Percentiles rank a stretch among this genome's conserved stretches.
phyloP scores from a whole-genome alignment of 2,797 vertebrate genomes.

The Salarias fasciatus region DNA sequence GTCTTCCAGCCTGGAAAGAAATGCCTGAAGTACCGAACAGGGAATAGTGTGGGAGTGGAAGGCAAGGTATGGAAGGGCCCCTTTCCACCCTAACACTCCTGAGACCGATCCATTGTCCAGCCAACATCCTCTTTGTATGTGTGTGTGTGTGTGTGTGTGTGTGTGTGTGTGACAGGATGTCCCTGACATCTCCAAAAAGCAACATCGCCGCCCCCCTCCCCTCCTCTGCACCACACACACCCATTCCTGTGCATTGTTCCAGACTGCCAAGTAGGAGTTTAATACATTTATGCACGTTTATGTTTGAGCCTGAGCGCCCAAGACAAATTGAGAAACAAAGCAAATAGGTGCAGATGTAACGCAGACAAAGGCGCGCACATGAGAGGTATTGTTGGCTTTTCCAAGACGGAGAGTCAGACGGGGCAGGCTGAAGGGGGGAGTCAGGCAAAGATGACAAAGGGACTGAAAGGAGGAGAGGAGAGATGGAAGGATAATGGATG shows the following conservation, averaged over 20 bases:
- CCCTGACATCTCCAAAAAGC: constrained; percentile 74
- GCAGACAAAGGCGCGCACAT: constrained; percentile 35
- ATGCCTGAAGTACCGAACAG: constrained; percentile 27
- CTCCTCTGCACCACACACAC: constrained; percentile 61
- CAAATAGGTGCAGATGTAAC: constrained; percentile 27
- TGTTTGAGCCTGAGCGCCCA: neutral
- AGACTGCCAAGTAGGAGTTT: constrained; percentile 17
- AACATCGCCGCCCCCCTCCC: constrained; percentile 62
- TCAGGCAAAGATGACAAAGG: constrained; percentile 52
- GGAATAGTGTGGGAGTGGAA: constrained; percentile 54
- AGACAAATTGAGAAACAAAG: constrained; percentile 27
- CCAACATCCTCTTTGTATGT: constrained; percentile 71
- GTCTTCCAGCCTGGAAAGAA: constrained; percentile 16
- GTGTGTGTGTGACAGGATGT: constrained; percentile 68
- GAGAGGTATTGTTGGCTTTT: constrained; percentile 49
- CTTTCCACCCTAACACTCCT: constrained; percentile 66
- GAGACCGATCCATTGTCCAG: constrained; percentile 77
- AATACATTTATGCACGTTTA: constrained; percentile 4
- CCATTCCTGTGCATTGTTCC: constrained; percentile 80
- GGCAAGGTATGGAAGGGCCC: constrained; percentile 66
- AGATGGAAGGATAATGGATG: constrained; percentile 71
- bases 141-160: constrained; percentile 55
- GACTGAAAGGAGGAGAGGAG: constrained; percentile 62
- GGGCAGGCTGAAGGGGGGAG: constrained; percentile 36
- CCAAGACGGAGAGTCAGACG: constrained; percentile 39